Evolutionary conservation across 2,113 vertebrate species (phyloP).

Genomic region (Notechis scutatus): DNA sequence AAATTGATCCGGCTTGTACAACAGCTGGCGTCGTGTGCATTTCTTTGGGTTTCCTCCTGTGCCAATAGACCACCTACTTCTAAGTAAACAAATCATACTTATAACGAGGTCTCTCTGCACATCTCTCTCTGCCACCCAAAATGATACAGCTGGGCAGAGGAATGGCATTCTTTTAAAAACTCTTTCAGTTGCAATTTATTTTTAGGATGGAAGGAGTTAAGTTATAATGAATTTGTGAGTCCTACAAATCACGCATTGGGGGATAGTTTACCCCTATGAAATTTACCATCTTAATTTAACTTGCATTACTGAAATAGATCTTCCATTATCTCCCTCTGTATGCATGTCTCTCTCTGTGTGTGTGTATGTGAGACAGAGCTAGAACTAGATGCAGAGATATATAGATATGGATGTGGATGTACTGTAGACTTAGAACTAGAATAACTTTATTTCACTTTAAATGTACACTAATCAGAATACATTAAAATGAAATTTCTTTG

Average conservation of each 20-base stretch:
- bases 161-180: neutral
- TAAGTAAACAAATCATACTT: constrained; percentile 9
- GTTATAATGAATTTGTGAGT: neutral
- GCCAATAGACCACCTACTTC: constrained; percentile 1
- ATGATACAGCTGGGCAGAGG: neutral
- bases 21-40: neutral
- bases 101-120: neutral
- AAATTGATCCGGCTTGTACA: neutral
- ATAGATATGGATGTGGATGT: neutral
- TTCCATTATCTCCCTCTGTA: neutral
- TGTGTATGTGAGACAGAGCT: neutral
- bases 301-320: constrained; percentile 5
- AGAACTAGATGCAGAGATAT: neutral
- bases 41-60: neutral
- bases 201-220: neutral
- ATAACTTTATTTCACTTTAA: no score
- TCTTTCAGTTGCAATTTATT: constrained; percentile 4
- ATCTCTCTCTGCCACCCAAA: neutral
- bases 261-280: neutral
- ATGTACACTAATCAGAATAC: no score
- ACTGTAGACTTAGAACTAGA: neutral
- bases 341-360: neutral
- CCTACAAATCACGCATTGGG: neutral
- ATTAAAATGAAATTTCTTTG: no score
- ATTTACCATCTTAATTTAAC: constrained; percentile 28